These are phyloP conservation scores for Lepilemur ruficaudatus DNA, from an alignment of 2,797 vertebrate genomes.

Conservation along the genomic window DNA sequence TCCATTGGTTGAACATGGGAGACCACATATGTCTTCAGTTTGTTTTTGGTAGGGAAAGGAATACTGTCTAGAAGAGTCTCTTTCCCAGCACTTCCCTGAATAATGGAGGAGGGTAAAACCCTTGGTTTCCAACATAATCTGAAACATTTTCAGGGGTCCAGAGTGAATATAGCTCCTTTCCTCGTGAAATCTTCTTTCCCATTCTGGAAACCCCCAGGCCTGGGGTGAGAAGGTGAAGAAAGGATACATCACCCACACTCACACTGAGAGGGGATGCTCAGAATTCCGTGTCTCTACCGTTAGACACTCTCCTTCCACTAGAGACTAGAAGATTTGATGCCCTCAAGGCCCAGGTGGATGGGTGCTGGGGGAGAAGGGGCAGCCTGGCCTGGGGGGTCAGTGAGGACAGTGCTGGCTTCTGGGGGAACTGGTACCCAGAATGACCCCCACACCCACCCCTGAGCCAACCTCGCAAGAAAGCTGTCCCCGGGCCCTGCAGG, in stretches of 20 bases:
- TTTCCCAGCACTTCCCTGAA: background rate
- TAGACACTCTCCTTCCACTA: background rate
- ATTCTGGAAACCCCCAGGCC: background rate
- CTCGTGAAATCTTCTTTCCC: background rate
- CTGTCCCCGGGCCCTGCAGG: background rate
- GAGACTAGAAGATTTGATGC: background rate
- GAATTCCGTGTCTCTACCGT: background rate
- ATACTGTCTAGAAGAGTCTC: background rate
- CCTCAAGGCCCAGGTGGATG: background rate
- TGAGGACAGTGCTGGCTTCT: background rate
- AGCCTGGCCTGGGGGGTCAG: background rate
- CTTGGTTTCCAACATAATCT: background rate
- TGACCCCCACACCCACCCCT: rapidly evolving
- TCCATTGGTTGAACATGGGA: background rate
- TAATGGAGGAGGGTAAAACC: background rate
- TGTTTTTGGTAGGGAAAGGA: background rate
- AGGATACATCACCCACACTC: too few species aligned
- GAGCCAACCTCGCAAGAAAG: background rate
- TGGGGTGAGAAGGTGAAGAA: background rate
- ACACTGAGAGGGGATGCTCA: background rate
- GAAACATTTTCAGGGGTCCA: background rate
- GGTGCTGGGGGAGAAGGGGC: rapidly evolving
- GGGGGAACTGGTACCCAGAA: background rate
- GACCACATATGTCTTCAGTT: background rate
- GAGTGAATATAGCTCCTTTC: background rate